Percentiles rank a stretch among this genome's conserved stretches.
Evolutionary conservation across 2,888 invertebrate genomes (phyloP).

Genomic region (Tachina fera): DNA sequence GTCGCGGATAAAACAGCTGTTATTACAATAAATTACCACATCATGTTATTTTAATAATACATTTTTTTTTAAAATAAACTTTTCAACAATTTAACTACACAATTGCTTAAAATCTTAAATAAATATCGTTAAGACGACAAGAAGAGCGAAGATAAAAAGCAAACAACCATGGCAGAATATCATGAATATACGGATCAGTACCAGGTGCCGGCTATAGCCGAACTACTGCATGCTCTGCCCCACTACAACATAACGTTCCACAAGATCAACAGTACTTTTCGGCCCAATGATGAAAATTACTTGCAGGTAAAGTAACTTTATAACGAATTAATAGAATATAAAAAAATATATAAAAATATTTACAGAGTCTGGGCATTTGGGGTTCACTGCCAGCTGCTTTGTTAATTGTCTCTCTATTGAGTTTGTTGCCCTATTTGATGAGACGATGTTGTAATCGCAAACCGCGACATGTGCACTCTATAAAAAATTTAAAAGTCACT

Average conservation of each 20-base stretch:
- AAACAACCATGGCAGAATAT: slow-evolving; percentile 80
- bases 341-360: not conserved
- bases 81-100: not conserved
- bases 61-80: not conserved
- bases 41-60: too few relatives aligned
- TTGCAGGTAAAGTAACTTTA: slow-evolving; percentile 88
- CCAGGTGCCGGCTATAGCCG: slow-evolving; percentile 92
- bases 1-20: too few relatives aligned
- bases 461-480: slow-evolving; percentile 93
- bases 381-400: slow-evolving; percentile 97
- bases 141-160: slow-evolving; percentile 22
- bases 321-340: too few relatives aligned
- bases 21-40: too few relatives aligned
- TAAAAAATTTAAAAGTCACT: slow-evolving; percentile 92
- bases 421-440: slow-evolving; percentile 95
- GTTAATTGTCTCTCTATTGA: slow-evolving; percentile 94
- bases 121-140: slow-evolving; percentile 12
- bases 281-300: slow-evolving; percentile 94
- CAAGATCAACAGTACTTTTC: slow-evolving; percentile 95
- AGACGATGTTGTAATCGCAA: slow-evolving; percentile 98
- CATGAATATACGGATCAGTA: slow-evolving; percentile 87
- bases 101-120: not conserved
- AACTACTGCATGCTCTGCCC: slow-evolving; percentile 94
- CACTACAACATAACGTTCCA: slow-evolving; percentile 96
- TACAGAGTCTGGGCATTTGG: slow-evolving; percentile 95